These are phyloP conservation scores for Brachionus asplanchnoidis DNA, from an alignment of 1,140 invertebrate genomes.

Conservation along the genomic window DNA sequence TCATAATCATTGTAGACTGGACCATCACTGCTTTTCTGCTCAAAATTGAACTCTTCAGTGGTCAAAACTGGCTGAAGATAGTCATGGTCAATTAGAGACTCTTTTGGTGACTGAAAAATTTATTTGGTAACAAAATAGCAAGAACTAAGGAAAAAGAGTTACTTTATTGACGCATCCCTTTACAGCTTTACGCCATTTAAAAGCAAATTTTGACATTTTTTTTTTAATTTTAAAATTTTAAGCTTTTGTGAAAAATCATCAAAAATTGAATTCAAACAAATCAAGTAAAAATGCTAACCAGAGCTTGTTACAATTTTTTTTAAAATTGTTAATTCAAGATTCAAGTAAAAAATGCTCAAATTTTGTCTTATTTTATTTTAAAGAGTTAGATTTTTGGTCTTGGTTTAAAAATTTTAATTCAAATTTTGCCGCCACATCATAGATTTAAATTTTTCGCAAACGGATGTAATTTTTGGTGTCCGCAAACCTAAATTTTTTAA, in stretches of 20 bases:
- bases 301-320: not conserved
- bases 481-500: not conserved
- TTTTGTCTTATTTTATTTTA: not conserved
- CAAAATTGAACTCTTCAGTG: not conserved
- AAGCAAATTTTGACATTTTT: conserved; percentile 18
- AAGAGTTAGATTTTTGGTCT: not conserved
- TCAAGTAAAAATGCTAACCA: not conserved
- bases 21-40: not conserved
- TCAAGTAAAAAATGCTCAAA: not conserved
- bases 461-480: not conserved
- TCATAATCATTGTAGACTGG: conserved; percentile 24
- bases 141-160: not conserved
- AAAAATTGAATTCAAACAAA: not conserved
- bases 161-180: conserved; percentile 21
- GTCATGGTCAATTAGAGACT: not conserved
- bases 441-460: not conserved
- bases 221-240: not conserved
- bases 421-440: not conserved
- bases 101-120: not conserved
- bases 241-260: not conserved
- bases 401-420: not conserved
- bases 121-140: not conserved
- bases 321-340: not conserved
- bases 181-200: conserved; percentile 22
- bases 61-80: not conserved